Evolutionary conservation across 2,888 invertebrate species (phyloP).

Genomic region (Protodeltote pygarga): DNA sequence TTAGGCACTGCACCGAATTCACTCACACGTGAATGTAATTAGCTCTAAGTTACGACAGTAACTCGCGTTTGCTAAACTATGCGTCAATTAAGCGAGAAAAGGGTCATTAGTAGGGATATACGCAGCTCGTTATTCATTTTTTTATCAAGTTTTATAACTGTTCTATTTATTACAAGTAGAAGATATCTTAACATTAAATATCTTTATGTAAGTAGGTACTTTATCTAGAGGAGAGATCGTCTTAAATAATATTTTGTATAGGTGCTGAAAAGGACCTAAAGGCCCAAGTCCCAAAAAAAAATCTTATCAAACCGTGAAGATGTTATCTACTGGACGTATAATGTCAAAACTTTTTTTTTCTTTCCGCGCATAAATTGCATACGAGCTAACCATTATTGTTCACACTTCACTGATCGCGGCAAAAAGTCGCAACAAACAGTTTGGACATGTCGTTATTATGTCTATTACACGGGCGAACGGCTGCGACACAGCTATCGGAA

Average conservation of each 20-base stretch:
- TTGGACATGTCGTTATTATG: conserved; percentile 44
- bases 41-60: conserved; percentile 24
- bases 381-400: conserved; percentile 32
- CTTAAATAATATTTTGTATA: no score
- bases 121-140: no score
- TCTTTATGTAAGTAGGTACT: neutral
- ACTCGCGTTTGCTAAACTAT: conserved; percentile 7
- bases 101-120: neutral
- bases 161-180: no score
- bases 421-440: conserved; percentile 40
- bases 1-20: conserved; percentile 21
- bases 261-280: neutral
- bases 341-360: conserved; percentile 26
- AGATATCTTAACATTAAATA: no score
- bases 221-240: no score
- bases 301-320: neutral
- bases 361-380: conserved; percentile 41
- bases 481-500: conserved; percentile 23
- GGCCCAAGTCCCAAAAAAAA: no score
- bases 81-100: conserved; percentile 2
- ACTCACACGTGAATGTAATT: conserved; percentile 42
- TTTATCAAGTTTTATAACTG: no score
- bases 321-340: conserved; percentile 19
- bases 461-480: conserved; percentile 40
- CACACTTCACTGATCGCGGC: conserved; percentile 32